These are phyloP conservation scores for Lutjanus erythropterus DNA, from an alignment of 2,113 vertebrate genomes.

Conservation along the genomic window DNA sequence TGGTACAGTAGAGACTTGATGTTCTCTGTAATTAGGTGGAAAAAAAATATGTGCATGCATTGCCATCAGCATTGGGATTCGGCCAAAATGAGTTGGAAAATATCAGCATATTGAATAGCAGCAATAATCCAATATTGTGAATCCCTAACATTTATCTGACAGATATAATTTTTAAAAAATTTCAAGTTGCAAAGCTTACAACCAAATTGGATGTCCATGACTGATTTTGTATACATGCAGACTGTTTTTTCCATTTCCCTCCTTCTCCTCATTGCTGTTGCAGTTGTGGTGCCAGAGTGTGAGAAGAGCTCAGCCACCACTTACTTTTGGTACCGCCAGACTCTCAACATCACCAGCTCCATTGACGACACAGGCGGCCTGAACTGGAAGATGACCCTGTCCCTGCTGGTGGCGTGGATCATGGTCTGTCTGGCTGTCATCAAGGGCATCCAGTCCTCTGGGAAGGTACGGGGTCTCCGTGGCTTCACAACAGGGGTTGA, in stretches of 20 bases:
- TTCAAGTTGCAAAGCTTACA: neutral
- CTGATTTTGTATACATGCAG: neutral
- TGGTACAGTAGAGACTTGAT: no score
- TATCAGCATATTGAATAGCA: no score
- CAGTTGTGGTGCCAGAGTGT: slow-evolving; percentile 94
- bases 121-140: no score
- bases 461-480: slow-evolving; percentile 87
- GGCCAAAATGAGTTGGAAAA: no score
- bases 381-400: slow-evolving; percentile 98
- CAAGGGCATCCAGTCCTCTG: slow-evolving; percentile 98
- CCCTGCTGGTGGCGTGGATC: slow-evolving; percentile 93
- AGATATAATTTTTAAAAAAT: no score
- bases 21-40: no score
- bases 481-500: neutral
- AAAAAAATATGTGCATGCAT: no score
- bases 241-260: neutral
- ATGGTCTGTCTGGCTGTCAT: slow-evolving; percentile 96
- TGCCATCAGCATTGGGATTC: no score
- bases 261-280: neutral
- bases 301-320: slow-evolving; percentile 98
- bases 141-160: no score
- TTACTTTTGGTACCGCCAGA: slow-evolving; percentile 98
- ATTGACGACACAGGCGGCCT: slow-evolving; percentile 95
- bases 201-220: neutral
- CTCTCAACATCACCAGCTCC: slow-evolving; percentile 95